These are phyloP conservation scores for Oreochromis niloticus DNA, from an alignment of 2,113 vertebrate species.

Conservation along the genomic window DNA sequence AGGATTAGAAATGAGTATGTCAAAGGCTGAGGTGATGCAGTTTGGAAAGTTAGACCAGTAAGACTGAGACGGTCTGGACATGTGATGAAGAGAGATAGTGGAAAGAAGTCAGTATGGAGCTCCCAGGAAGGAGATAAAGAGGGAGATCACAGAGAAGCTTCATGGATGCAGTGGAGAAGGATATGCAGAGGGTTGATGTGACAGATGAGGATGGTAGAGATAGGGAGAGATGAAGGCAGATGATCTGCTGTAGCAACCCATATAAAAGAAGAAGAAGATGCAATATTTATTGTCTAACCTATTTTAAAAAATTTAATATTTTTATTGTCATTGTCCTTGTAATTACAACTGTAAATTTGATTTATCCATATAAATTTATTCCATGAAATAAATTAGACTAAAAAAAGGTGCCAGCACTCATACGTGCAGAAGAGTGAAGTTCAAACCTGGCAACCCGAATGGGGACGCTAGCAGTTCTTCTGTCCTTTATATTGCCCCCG, in stretches of 20 bases:
- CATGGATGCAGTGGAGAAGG: background rate
- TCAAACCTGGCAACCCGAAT: conserved; percentile 29
- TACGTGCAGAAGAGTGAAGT: background rate
- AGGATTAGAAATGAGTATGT: background rate
- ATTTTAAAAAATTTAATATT: background rate
- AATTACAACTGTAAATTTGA: background rate
- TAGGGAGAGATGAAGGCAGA: background rate
- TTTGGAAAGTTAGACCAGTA: background rate
- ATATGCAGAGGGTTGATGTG: background rate
- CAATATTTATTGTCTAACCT: background rate
- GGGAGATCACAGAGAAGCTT: background rate
- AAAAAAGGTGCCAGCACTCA: background rate
- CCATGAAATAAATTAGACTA: no score
- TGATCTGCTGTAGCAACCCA: background rate
- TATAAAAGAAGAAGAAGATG: background rate
- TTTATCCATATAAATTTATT: background rate
- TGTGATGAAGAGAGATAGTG: background rate
- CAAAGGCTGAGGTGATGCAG: background rate
- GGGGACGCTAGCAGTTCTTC: background rate
- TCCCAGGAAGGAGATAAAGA: background rate
- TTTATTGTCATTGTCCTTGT: background rate
- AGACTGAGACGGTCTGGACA: background rate
- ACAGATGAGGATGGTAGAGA: background rate
- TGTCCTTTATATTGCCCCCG: background rate
- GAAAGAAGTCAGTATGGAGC: background rate